Percentiles rank a stretch among this genome's conserved stretches.
These are phyloP conservation scores for Brienomyrus brachyistius DNA, from an alignment of 2,113 vertebrate species.

Conservation along the genomic window DNA sequence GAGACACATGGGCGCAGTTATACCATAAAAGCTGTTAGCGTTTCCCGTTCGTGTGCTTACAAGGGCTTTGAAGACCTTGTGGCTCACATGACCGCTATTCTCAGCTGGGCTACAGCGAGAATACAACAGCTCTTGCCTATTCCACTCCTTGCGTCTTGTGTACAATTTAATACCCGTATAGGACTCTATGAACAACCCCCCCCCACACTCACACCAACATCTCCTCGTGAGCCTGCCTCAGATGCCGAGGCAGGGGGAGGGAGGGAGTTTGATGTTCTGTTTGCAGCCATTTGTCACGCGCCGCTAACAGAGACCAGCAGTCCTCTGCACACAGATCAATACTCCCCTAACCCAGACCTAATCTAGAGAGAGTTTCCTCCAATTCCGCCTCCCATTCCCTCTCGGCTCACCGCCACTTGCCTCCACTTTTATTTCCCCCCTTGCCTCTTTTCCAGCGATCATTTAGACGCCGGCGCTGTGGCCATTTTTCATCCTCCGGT, in stretches of 20 bases:
- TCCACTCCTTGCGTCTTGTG: background rate
- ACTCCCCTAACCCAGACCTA: conserved; percentile 94
- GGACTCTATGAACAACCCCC: background rate
- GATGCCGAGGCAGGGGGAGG: conserved; percentile 54
- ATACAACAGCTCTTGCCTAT: background rate
- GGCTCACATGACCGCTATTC: background rate
- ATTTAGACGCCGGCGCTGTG: conserved; percentile 68
- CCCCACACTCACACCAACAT: background rate
- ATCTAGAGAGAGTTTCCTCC: conserved; percentile 78
- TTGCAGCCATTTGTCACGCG: conserved; percentile 93
- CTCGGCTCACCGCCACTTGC: conserved; percentile 41
- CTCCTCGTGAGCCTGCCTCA: background rate
- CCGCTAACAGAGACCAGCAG: conserved; percentile 94
- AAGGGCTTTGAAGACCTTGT: background rate
- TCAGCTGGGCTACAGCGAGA: too few relatives aligned
- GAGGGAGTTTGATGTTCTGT: conserved; percentile 82
- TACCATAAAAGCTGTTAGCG: background rate
- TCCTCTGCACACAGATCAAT: conserved; percentile 96
- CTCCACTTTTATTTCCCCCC: conserved; percentile 18
- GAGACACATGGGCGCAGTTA: background rate
- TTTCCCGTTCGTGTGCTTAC: background rate
- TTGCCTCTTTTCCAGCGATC: conserved; percentile 65
- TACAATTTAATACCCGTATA: background rate
- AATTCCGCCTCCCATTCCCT: conserved; percentile 76
- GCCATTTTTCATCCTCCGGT: conserved; percentile 90